These are phyloP conservation scores for Tretioscincus oriximinensis DNA, from an alignment of 2,113 vertebrate genomes.

Conservation along the genomic window DNA sequence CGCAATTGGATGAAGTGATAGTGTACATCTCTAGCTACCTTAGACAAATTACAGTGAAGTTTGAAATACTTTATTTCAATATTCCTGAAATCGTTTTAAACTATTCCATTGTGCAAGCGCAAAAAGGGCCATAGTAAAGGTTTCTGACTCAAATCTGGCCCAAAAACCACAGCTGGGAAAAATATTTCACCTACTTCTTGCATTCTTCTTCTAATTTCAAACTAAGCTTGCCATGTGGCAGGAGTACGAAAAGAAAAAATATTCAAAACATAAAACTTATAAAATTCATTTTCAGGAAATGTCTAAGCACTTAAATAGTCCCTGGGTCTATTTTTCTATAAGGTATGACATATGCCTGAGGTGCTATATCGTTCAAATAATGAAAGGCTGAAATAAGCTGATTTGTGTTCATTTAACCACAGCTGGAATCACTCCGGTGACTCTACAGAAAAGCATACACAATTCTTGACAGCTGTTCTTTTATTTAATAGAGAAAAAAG, in stretches of 20 bases:
- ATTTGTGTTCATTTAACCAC: background rate
- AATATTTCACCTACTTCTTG: background rate
- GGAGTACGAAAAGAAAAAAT: background rate
- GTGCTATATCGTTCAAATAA: background rate
- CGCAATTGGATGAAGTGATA: too few relatives aligned
- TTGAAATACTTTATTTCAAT: too few relatives aligned
- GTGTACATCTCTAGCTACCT: too few relatives aligned
- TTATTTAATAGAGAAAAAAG: background rate
- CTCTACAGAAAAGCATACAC: slow-evolving; percentile 9
- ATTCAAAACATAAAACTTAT: background rate
- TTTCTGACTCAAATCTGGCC: background rate
- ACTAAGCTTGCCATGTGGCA: background rate
- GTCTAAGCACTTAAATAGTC: background rate
- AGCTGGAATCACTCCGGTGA: slow-evolving; percentile 33
- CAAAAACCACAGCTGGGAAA: background rate
- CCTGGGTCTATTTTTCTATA: background rate
- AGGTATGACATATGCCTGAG: background rate
- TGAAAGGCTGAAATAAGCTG: slow-evolving; percentile 4
- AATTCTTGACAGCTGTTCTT: slow-evolving; percentile 7
- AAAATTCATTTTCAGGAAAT: background rate
- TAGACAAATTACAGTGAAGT: too few relatives aligned
- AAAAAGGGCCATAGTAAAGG: too few relatives aligned
- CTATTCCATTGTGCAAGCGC: too few relatives aligned
- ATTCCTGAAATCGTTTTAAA: too few relatives aligned
- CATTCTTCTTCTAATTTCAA: background rate